Evolutionary conservation across 1,140 invertebrate species (phyloP), one percentile per base, ranked within the genome.

Genomic region (Matsumurasca onukii): DNA sequence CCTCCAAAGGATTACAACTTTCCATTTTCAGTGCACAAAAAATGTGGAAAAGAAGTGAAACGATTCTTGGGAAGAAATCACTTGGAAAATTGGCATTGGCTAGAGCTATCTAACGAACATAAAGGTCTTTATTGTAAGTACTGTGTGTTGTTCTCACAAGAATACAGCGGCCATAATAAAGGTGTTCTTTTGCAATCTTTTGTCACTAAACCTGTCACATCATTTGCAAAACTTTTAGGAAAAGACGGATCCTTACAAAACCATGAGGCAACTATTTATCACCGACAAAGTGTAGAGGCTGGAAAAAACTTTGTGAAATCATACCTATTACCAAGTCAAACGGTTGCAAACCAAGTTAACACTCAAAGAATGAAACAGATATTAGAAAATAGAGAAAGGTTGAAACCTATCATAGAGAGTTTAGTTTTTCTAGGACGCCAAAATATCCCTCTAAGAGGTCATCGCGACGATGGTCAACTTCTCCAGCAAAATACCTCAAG

Each of bases 401-500:
- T 76, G 45, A 31, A 20, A 49, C 70, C 69, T 3, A 76, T 77
- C 17, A 52, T 76, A 13, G 59, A 70, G 20, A 74, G 66, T 12
- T 62, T 77, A 30, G 71, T 75, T 29, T 74, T 77, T 45, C 70
- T 63, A 49, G 74, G 68, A 22, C 68, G 69, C 17, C 72, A 77
- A 65, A 74, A 75, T 48, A 75, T 78, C 63, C 25, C 71, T 31
- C 69, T 77, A 17, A 34, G 74, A 48, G 74, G 72, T 27, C 73
- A 75, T 49, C 57, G 74, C 39, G 72, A 75, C 62, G 73, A 73
- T 67, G 76, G 71, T 24, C 22, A 27, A 66, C 22, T 34, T 70
- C 24, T 64, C 15, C 20, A 55, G 20, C 34, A 72, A 39, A 31
- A 59, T 48, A 65, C 71, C 27, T 64, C 61, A 65, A n/a, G 52